These are phyloP conservation scores for Butorides virescens DNA, from an alignment of 2,113 vertebrate genomes.

Conservation along the genomic window DNA sequence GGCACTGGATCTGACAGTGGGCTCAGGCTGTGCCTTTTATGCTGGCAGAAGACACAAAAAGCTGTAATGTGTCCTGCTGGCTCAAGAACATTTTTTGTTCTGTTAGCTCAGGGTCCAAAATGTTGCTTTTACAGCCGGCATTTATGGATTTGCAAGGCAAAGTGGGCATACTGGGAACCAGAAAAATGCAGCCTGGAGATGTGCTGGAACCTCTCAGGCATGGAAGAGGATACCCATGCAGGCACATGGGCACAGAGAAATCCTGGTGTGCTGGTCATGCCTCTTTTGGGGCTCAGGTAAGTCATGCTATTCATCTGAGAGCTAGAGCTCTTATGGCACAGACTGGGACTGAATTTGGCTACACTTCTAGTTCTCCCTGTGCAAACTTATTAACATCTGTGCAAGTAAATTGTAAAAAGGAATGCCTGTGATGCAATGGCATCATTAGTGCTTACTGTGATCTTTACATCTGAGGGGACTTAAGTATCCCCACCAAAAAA, in stretches of 20 bases:
- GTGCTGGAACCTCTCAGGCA: neutral
- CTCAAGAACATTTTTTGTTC: neutral
- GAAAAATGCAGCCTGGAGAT: neutral
- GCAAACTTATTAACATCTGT: neutral
- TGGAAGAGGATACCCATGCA: neutral
- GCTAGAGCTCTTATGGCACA: neutral
- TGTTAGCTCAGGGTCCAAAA: neutral
- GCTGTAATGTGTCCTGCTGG: neutral
- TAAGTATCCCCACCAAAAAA: neutral
- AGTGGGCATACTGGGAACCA: neutral
- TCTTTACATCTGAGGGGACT: neutral
- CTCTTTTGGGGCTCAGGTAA: neutral
- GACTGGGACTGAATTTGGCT: neutral
- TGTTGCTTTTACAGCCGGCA: neutral
- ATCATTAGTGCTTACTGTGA: neutral
- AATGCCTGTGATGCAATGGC: neutral
- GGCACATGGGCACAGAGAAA: neutral
- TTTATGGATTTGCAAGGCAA: neutral
- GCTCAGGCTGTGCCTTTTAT: neutral
- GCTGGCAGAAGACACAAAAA: neutral
- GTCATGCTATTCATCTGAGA: neutral
- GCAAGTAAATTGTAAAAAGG: neutral
- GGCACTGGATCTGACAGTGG: neutral
- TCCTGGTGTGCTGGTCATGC: neutral
- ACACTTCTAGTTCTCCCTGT: neutral